Evolutionary conservation across 1,140 invertebrate species (phyloP), one percentile per base, ranked within the genome.

Genomic region (Nautilus pompilius): DNA sequence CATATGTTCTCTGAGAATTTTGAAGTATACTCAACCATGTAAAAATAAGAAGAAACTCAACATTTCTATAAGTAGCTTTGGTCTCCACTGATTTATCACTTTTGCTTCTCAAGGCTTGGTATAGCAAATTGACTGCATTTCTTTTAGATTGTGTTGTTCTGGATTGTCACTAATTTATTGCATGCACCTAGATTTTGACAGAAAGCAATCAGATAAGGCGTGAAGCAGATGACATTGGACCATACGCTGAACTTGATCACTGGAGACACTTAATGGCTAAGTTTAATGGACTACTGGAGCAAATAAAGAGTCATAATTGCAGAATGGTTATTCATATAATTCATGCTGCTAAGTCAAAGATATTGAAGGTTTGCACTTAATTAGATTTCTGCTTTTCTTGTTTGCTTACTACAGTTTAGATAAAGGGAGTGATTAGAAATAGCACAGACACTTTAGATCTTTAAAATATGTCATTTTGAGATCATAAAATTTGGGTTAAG

Each of bases 191-290:
- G 77, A 72, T 78, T 53, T 62, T 80, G 28, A 74, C 71, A 28
- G 75, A 78, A 45, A 77, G 76, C 68, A 75, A 78, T 33, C 93
- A 95, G 79, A 86, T 97, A 51, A 86, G 94, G 58, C 88, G 90
- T 56, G 95, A 97, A 81, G 93, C 91, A 60, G 93, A 96, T 75
- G 88, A 90, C 0, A 91, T 90, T 69, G 91, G 93, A 1, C 95
- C 95, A 1, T 91, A 95, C 78, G 93, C 95, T 75, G 95, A 97
- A 80, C 82, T 96, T 13, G 93, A 96, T 73, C 96, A 96, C 80
- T 97, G 94, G 94, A 95, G 96, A 82, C 90, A 91, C 72, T 84
- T 93, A 28, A 77, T 70, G 46, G 73, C 76, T 30, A 90, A 90
- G 20, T 95, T 96, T 80, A 94, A 91, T 33, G 92, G 93, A 79